Conservation (phyloP, 2,113 vertebrate species). For the Cichladusa arquata region DNA sequence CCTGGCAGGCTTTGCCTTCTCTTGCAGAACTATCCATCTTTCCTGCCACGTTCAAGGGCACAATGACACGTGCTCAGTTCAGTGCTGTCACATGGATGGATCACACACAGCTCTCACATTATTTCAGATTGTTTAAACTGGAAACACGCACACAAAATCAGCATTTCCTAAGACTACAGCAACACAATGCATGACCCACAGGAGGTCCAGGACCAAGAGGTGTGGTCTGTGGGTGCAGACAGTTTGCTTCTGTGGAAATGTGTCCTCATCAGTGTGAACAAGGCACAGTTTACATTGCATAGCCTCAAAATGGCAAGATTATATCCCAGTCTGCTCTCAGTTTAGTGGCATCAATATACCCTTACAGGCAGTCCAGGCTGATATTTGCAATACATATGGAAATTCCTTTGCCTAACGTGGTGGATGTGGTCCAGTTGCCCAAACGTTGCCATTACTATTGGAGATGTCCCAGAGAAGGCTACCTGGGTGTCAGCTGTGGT, state of each 20-base stretch:
- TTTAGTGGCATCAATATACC: neutral
- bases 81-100: neutral
- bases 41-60: fast-evolving
- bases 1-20: neutral
- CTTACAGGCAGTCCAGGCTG: neutral
- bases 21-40: neutral
- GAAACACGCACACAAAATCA: neutral
- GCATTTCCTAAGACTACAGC: neutral
- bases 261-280: neutral
- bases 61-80: neutral
- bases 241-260: neutral
- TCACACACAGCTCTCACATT: neutral
- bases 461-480: neutral
- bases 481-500: neutral
- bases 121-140: neutral
- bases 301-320: neutral
- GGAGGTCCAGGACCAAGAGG: neutral
- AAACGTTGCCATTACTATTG: neutral
- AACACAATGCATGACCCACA: fast-evolving
- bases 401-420: neutral
- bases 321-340: neutral
- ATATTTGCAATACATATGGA: neutral
- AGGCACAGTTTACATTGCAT: neutral
- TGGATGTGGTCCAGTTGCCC: neutral
- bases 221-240: neutral